A percentile compares a stretch with the other conserved stretches of the same genome.
Conservation (phyloP, 92 coral and sea anemone species). For the Virgularia gustaviana region DNA sequence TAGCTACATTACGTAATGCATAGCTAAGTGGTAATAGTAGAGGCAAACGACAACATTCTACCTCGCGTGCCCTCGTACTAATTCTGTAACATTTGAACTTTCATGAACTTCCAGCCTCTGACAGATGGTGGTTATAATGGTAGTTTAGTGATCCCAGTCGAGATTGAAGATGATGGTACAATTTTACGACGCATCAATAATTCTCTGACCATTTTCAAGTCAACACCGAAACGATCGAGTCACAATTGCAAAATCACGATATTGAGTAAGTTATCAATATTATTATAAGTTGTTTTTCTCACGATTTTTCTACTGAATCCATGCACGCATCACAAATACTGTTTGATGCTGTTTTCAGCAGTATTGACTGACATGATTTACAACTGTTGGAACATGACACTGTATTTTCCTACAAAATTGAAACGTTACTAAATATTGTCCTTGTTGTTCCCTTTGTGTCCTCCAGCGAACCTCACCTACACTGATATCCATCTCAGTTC, state of each 20-base stretch:
- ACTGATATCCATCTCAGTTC: slow-evolving; percentile 15
- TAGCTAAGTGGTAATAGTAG: too few species aligned
- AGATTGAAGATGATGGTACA: slow-evolving; percentile 27
- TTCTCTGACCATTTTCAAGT: background rate
- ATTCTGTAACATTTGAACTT: background rate
- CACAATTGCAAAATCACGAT: background rate
- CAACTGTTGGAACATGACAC: background rate
- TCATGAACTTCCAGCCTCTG: background rate
- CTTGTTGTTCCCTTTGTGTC: background rate
- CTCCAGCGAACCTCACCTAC: slow-evolving; percentile 7
- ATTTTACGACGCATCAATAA: background rate
- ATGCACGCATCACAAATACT: too few species aligned
- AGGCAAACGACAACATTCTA: too few species aligned
- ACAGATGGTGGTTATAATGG: background rate
- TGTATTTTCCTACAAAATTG: background rate
- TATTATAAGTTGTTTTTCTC: too few species aligned
- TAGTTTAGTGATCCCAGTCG: background rate
- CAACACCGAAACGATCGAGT: background rate
- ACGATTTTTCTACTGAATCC: too few species aligned
- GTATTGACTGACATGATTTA: too few species aligned
- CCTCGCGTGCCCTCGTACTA: too few species aligned
- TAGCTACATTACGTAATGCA: too few species aligned
- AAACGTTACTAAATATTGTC: background rate
- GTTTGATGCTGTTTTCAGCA: background rate
- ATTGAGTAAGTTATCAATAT: too few species aligned